Evolutionary conservation across 2,113 vertebrate species (phyloP).

Genomic region (Pandion haliaetus): DNA sequence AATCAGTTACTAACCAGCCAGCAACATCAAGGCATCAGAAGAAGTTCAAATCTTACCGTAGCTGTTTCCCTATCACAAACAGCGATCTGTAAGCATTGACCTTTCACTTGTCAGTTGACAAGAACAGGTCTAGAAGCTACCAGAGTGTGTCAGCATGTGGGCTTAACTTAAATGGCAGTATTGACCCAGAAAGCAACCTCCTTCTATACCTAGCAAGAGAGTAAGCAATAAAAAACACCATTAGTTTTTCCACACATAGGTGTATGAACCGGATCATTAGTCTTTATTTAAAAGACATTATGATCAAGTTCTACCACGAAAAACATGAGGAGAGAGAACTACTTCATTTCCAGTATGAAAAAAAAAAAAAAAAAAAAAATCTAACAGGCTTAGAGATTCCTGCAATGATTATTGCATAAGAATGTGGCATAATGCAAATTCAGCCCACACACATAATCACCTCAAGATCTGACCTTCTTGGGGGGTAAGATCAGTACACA

Average conservation of each 20-base stretch:
- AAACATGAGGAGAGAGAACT: not conserved
- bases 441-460: not conserved
- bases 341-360: not conserved
- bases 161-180: conserved; percentile 53
- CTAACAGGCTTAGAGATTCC: not conserved
- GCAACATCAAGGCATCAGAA: not conserved
- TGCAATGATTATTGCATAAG: not conserved
- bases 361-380: not conserved
- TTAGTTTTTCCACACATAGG: not conserved
- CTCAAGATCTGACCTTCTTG: not conserved
- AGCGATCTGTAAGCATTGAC: conserved; percentile 47
- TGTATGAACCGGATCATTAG: not conserved
- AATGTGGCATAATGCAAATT: not conserved
- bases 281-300: conserved; percentile 8
- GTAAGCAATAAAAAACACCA: not conserved
- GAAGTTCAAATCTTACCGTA: not conserved
- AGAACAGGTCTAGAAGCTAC: conserved; percentile 28
- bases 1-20: not conserved
- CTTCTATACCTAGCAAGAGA: not conserved
- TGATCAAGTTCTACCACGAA: not conserved
- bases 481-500: not conserved
- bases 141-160: conserved; percentile 25
- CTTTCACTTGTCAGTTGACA: conserved; percentile 38
- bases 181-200: conserved; percentile 62
- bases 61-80: not conserved